Conservation (phyloP, 2,888 invertebrate species). For the Metallyticus violacea region DNA sequence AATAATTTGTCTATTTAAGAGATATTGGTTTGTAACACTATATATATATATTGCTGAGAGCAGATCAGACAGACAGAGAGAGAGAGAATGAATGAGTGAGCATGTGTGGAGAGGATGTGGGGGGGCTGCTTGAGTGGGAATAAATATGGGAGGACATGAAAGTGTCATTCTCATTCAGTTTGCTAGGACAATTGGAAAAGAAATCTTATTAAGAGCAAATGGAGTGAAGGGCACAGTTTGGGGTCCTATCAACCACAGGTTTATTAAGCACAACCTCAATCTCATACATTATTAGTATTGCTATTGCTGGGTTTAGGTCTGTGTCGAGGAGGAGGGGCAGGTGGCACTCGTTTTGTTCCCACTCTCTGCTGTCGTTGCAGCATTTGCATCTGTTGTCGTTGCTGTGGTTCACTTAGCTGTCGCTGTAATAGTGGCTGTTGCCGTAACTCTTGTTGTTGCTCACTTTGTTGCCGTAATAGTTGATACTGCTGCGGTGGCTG, state of each 20-base stretch:
- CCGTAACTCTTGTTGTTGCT: neutral
- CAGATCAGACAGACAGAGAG: too few species aligned
- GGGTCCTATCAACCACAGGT: neutral
- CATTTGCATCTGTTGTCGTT: neutral
- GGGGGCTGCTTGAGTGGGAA: too few species aligned
- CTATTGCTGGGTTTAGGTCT: neutral
- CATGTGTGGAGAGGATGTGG: too few species aligned
- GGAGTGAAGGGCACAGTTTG: neutral
- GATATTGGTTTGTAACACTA: too few species aligned
- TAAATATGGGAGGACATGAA: too few species aligned
- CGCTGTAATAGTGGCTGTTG: neutral
- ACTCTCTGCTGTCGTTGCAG: neutral
- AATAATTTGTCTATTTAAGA: too few species aligned
- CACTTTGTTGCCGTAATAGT: neutral
- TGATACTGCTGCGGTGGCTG: neutral
- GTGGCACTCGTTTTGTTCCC: neutral
- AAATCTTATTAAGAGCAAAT: too few species aligned
- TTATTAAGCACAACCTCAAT: neutral
- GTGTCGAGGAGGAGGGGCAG: neutral
- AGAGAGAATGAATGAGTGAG: too few species aligned
- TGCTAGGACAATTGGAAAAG: too few species aligned
- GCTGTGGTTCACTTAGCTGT: neutral
- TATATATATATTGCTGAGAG: too few species aligned
- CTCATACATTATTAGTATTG: neutral
- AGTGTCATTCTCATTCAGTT: neutral